Base-by-base conservation (phyloP, 1,140 invertebrate species). In the Frieseomelitta varia region DNA sequence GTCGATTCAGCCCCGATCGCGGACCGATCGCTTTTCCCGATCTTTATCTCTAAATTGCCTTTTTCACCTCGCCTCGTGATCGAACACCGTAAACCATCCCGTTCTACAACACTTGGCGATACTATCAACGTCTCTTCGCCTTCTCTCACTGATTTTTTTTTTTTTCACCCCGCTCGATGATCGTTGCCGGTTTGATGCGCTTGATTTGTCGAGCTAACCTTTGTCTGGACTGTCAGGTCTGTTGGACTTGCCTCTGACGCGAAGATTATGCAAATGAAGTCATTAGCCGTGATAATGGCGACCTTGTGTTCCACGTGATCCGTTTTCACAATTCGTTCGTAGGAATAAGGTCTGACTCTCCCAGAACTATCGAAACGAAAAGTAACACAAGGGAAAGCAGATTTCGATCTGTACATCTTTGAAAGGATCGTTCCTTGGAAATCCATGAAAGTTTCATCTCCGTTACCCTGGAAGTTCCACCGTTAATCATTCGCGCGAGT, bases 221-320 rank as follows among this genome's bases (percentile, higher is more conserved):
- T n/a, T n/a, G n/a, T n/a, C n/a, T n/a, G 3, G 1, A 0, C 12
- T 47, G 39, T 47, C 39, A 0, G 39, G 39, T 10, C 6, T 30
- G 58, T 39, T 34, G 15, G 47, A 67, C 39, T 53, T 27, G 34
- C 6, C 67, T 73, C n/a, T 4, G n/a, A 76, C 65, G 63, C 82
- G 34, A 15, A 79, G 81, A 87, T 87, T 82, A 87, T 85, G 86
- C 74, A 85, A 78, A 85, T 81, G 10, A 27, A 27, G 68, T 56
- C 71, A 76, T 71, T 86, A 84, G 71, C 61, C 55, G 12, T 11
- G 68, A 72, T 17, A 56, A 39, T 30, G 4, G 0, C 77, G 75
- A 74, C 71, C 71, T 86, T 56, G 74, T 27, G n/a, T 55, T 79
- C 27, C n/a, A 1, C 21, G 15, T 19, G 75, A 78, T 76, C 17